Conservation (phyloP, 2,888 invertebrate genomes). For the Endomychus coccineus region DNA sequence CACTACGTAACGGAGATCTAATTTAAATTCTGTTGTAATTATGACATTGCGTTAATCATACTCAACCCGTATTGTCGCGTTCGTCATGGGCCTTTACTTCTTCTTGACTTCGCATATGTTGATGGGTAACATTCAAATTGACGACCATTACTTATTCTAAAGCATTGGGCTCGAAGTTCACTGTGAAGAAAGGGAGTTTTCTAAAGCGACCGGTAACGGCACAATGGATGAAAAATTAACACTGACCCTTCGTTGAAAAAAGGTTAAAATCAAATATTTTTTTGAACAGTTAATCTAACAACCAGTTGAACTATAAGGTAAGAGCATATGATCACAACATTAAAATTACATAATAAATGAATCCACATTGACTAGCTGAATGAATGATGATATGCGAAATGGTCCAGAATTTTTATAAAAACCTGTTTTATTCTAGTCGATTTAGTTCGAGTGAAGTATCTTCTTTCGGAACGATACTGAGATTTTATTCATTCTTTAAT, state of each 20-base stretch:
- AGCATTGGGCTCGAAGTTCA: slow-evolving; percentile 30
- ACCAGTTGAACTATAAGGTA: slow-evolving; percentile 34
- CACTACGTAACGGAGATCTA: slow-evolving; percentile 1
- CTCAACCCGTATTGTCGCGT: slow-evolving; percentile 12
- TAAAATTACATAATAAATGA: slow-evolving; percentile 39
- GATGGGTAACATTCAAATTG: slow-evolving; percentile 35
- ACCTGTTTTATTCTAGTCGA: too few relatives aligned
- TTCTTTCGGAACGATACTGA: too few relatives aligned
- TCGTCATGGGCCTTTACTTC: slow-evolving; percentile 30
- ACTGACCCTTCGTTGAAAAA: slow-evolving; percentile 34
- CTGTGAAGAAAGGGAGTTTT: slow-evolving; percentile 26
- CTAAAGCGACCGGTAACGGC: slow-evolving; percentile 30
- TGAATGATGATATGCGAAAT: too few relatives aligned
- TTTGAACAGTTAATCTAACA: slow-evolving; percentile 35
- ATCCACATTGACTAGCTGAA: slow-evolving; percentile 17
- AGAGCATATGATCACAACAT: slow-evolving; percentile 36
- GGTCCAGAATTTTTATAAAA: too few relatives aligned
- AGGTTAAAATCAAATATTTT: slow-evolving; percentile 36
- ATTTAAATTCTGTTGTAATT: slow-evolving; percentile 5
- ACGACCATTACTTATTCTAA: slow-evolving; percentile 35
- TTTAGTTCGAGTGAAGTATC: too few relatives aligned
- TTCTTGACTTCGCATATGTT: slow-evolving; percentile 25
- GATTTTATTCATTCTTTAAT: too few relatives aligned
- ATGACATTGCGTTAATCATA: slow-evolving; percentile 10
- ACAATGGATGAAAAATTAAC: slow-evolving; percentile 40